Base-by-base conservation (phyloP, 2,797 vertebrate species). In the Aphelocoma californica region DNA sequence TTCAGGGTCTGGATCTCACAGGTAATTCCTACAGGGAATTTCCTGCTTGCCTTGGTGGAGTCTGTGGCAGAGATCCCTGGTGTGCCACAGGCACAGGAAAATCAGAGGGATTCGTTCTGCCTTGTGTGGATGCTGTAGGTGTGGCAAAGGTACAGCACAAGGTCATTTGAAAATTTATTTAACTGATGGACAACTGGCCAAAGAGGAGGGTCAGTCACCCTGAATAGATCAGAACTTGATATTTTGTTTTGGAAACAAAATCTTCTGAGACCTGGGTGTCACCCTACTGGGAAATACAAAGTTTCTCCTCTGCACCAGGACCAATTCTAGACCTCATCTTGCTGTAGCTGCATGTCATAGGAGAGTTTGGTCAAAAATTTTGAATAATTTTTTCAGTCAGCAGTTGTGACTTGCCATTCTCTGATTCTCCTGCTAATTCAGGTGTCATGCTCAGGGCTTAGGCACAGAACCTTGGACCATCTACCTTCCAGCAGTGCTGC, bases 201-300 rank as follows among this genome's bases (percentile, higher is more conserved):
- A 53, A 77, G 17, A 38, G 54, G 38, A 69, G 53, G 20, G 28
- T 75, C 42, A 69, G 70, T n/a, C 38, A 31, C 14, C 6, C 2
- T 9, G 26, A 75, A 23, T 3, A 58, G 57, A 57, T 34, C 12
- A 42, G 57, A 80, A 36, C 9, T 28, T 34, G 18, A 2, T 31
- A 7, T 54, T 85, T 69, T 45, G 6, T 3, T 80, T 70, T 16
- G 40, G 47, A 60, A 14, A 85, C 32, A 69, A 77, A 45, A 21
- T 21, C 20, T 21, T 57, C 14, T 25, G 23, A 48, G 31, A 26
- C 8, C 6, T 18, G 12, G 16, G 17, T 58, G 10, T 34, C n/a
- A 17, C 19, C 44, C 58, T 28, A 2, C 14, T 8, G 32, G 42
- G 50, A 77, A 62, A 51, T 5, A 5, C 0, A 6, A 21, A 7